A percentile compares a stretch with the other conserved stretches of the same genome.
Conservation (phyloP, 2,113 vertebrate species). For the Cettia cetti region DNA sequence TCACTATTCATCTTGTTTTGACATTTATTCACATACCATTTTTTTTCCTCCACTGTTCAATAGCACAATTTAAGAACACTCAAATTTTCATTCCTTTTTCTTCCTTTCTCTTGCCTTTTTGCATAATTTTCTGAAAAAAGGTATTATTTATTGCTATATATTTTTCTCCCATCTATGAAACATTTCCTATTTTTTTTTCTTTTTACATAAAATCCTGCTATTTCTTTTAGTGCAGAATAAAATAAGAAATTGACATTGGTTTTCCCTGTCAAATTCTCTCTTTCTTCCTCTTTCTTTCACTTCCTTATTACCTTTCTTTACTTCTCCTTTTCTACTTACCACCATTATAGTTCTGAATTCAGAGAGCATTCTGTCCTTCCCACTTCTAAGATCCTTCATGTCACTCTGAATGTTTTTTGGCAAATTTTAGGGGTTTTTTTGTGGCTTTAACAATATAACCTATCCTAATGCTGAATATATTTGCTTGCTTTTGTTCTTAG, state of each 20-base stretch:
- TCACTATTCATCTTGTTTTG: neutral
- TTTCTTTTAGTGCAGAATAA: neutral
- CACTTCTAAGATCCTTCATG: neutral
- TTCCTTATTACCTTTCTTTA: neutral
- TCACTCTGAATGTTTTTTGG: neutral
- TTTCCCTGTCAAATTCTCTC: neutral
- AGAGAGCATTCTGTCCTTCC: neutral
- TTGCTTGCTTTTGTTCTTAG: neutral
- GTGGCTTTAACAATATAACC: neutral
- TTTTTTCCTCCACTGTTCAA: neutral
- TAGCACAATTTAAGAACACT: neutral
- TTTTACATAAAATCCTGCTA: neutral
- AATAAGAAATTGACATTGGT: neutral
- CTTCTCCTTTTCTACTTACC: neutral
- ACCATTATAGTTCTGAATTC: neutral
- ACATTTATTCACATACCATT: neutral
- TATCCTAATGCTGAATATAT: neutral
- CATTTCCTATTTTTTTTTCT: neutral
- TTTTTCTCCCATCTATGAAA: neutral
- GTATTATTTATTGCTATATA: neutral
- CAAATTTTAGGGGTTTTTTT: neutral
- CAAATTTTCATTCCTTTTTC: neutral
- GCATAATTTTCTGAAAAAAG: neutral
- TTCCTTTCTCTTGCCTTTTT: neutral
- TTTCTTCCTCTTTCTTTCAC: neutral